These are phyloP conservation scores for Vulpes vulpes DNA, from an alignment of 2,113 vertebrate species.

Conservation along the genomic window DNA sequence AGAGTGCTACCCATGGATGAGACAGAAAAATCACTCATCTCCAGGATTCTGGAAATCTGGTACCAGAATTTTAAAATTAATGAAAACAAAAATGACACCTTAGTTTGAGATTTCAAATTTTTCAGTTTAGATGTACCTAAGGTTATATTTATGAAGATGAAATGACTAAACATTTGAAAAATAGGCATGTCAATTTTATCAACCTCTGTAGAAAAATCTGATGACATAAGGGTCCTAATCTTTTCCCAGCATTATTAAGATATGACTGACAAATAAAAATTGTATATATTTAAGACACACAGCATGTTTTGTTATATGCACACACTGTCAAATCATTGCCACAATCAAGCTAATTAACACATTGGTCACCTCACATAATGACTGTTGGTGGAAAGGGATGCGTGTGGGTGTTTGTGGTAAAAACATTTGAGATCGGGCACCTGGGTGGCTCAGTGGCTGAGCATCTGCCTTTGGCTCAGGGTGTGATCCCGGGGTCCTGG, in stretches of 20 bases:
- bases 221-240: background rate
- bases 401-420: background rate
- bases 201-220: background rate
- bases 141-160: background rate
- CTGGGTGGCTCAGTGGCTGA: no score
- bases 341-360: background rate
- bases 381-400: background rate
- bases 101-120: background rate
- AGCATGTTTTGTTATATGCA: background rate
- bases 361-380: background rate
- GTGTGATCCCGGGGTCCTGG: no score
- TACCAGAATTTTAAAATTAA: conserved; percentile 46
- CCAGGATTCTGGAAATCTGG: background rate
- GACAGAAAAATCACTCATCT: background rate
- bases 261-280: background rate
- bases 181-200: background rate
- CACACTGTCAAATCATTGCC: background rate
- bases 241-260: background rate
- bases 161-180: background rate
- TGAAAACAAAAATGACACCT: background rate
- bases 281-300: background rate
- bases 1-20: background rate
- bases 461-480: no score
- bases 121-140: background rate
- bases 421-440: background rate